These are phyloP conservation scores for Gyrodactylus salaris DNA, from an alignment of 1,140 invertebrate genomes.

Conservation along the genomic window DNA sequence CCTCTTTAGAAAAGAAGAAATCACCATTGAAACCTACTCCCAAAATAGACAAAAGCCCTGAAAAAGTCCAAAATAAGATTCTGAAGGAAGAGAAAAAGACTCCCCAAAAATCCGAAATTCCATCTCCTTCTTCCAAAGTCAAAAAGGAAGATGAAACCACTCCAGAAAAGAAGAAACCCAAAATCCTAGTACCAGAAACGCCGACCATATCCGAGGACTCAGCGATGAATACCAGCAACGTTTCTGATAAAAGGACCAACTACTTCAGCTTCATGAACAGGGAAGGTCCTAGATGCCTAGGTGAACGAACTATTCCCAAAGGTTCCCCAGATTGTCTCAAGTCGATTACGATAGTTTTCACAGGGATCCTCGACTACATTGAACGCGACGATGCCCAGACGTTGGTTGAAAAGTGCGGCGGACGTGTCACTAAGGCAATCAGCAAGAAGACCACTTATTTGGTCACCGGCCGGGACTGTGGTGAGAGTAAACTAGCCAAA, in stretches of 20 bases:
- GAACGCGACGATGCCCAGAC: conserved; percentile 40
- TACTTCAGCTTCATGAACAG: conserved; percentile 33
- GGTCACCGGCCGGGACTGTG: conserved; percentile 43
- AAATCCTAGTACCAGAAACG: not conserved
- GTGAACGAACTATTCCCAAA: conserved; percentile 42
- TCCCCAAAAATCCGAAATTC: no score
- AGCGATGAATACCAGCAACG: not conserved
- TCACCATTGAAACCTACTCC: no score
- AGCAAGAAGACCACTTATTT: conserved; percentile 48
- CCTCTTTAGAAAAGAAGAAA: no score
- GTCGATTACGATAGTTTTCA: conserved; percentile 42
- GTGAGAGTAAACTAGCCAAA: conserved; percentile 43
- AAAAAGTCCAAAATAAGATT: no score
- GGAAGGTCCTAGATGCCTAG: conserved; percentile 37
- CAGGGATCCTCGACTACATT: conserved; percentile 52
- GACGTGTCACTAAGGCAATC: conserved; percentile 33
- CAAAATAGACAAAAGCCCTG: no score
- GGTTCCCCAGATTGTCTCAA: conserved; percentile 27
- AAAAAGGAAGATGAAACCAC: no score
- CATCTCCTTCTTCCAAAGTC: no score
- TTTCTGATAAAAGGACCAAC: conserved; percentile 26
- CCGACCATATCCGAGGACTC: not conserved
- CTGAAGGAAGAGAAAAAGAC: no score
- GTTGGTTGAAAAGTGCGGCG: conserved; percentile 42
- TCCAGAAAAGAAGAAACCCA: not conserved